Evolutionary conservation across 2,797 vertebrate species (phyloP).

Genomic region (Lemur catta): DNA sequence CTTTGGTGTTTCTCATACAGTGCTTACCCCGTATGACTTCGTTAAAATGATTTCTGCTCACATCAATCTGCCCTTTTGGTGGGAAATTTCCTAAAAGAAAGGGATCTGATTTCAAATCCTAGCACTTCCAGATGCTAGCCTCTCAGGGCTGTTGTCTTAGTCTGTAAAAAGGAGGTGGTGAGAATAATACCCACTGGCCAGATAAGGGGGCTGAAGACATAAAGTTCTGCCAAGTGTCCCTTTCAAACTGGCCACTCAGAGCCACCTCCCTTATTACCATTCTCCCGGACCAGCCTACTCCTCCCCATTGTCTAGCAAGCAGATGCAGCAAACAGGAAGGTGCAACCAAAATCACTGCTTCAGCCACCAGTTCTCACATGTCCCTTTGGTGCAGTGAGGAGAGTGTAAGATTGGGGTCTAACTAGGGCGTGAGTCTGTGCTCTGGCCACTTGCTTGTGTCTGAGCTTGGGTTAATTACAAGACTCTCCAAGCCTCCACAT

Average conservation of each 20-base stretch:
- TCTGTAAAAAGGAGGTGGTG: not conserved
- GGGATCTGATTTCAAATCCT: not conserved
- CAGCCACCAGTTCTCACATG: accelerated
- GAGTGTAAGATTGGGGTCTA: not conserved
- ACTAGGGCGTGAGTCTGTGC: not conserved
- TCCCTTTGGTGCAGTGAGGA: not conserved
- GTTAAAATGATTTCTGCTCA: not conserved
- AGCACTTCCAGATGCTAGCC: not conserved
- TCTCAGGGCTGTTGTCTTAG: not conserved
- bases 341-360: not conserved
- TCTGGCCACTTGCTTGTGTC: not conserved
- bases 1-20: not conserved
- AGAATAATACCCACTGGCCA: not conserved
- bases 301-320: not conserved
- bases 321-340: not conserved
- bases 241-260: not conserved
- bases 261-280: not conserved
- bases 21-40: not conserved
- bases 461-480: not conserved
- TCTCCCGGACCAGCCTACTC: not conserved
- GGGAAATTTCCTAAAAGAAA: not conserved
- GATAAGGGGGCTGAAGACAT: not conserved
- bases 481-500: not conserved
- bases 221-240: not conserved
- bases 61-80: not conserved